These are phyloP conservation scores for Pseudonaja textilis DNA, from an alignment of 2,113 vertebrate species.

Conservation along the genomic window DNA sequence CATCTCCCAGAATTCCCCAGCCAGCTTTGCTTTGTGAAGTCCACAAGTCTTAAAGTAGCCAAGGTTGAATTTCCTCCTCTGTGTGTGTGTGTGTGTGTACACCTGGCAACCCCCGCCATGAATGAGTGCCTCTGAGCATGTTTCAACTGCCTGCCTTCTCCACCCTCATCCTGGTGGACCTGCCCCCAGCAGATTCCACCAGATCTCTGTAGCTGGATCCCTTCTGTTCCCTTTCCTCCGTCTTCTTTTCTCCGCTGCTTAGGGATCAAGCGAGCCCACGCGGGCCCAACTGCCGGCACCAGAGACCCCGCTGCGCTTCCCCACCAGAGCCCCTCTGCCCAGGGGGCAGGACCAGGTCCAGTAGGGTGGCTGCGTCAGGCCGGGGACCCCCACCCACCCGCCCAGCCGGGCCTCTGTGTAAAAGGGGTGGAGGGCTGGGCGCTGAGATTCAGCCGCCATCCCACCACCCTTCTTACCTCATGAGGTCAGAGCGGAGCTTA, in stretches of 20 bases:
- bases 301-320: constrained; percentile 39
- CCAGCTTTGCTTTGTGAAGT: too few relatives aligned
- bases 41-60: too few relatives aligned
- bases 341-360: constrained; percentile 73
- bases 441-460: not conserved
- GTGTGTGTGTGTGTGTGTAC: not conserved
- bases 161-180: not conserved
- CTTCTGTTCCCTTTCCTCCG: fast-evolving
- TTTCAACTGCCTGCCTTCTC: not conserved
- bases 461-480: not conserved
- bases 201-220: not conserved
- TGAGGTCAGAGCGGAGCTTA: not conserved
- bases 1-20: not conserved
- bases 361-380: not conserved
- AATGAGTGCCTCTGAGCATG: not conserved
- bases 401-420: not conserved
- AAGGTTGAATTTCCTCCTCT: too few relatives aligned
- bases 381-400: not conserved
- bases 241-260: not conserved
- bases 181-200: not conserved
- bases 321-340: not conserved
- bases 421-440: not conserved
- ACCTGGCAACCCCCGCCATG: not conserved
- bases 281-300: constrained; percentile 63
- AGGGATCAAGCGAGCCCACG: constrained; percentile 71